Evolutionary conservation across 2,888 invertebrate species (phyloP).

Genomic region (Epicampocera succincta): DNA sequence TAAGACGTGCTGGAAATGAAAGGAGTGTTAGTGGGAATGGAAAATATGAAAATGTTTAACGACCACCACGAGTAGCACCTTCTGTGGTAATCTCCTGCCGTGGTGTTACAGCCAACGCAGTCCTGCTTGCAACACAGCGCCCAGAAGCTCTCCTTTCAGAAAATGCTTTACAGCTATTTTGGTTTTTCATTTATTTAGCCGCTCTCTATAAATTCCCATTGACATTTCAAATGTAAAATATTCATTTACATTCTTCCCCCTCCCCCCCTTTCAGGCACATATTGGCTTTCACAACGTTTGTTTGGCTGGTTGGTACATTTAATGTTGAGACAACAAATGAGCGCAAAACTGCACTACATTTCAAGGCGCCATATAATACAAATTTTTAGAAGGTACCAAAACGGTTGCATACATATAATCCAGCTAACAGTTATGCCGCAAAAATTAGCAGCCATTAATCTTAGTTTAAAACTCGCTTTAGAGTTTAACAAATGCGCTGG

Average conservation of each 20-base stretch:
- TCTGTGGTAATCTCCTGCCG: constrained; percentile 58
- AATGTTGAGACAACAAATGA: constrained; percentile 5
- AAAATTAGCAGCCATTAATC: neutral
- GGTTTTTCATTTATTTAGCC: constrained; percentile 36
- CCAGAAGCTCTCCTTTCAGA: neutral
- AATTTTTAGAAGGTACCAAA: constrained; percentile 1
- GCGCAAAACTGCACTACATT: constrained; percentile 20
- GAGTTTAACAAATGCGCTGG: no score
- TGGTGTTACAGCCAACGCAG: neutral
- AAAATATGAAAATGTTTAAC: constrained; percentile 37
- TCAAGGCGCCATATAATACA: constrained; percentile 49
- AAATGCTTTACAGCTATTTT: neutral
- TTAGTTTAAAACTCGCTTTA: no score
- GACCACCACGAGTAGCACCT: constrained; percentile 56
- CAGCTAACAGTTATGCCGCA: neutral
- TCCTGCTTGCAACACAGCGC: constrained; percentile 1
- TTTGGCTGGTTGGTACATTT: constrained; percentile 28
- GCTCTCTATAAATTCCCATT: constrained; percentile 62
- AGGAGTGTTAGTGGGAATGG: constrained; percentile 47
- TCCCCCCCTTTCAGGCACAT: neutral
- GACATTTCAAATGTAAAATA: constrained; percentile 65
- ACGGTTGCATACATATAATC: neutral
- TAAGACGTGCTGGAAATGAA: constrained; percentile 1
- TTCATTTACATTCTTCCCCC: constrained; percentile 64
- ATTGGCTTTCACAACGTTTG: constrained; percentile 13